Evolutionary conservation across 1,140 invertebrate genomes (phyloP), one percentile per base, ranked within the genome.

Genomic region (Araneus ventricosus): DNA sequence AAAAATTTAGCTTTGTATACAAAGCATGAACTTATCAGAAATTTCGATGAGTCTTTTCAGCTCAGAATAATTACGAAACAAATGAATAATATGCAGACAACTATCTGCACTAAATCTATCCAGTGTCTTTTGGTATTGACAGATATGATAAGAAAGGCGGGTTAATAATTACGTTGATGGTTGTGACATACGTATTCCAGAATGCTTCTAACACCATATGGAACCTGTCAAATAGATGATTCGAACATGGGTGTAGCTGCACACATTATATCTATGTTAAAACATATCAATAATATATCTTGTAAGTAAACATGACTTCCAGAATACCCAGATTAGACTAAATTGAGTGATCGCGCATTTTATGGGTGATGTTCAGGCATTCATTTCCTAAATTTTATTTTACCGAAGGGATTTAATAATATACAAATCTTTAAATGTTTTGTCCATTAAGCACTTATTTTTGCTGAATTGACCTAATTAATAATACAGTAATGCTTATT

Each of bases 81-180:
- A 20, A 37, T 22, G 34, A 3, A 75, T 34, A 34, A 37, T 3
- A 37, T 37, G 14, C 17, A 75, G 2, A 34, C 34, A 75, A 34
- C 34, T 37, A 4, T 17, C 4, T 37, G 70, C 20, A 75, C 4
- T 34, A 37, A 20, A 75, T 5, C 34, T 22, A 6, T 75, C 14
- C 30, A 6, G 27, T 67, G 34, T 75, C 30, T 17, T 34, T 75
- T 75, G 34, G 8, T 75, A 75, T 75, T 75, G 70, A 37, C 70
- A 75, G 14, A 75, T 37, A 30, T 75, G 70, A 75, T 75, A 75
- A 37, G 70, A 75, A 75, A 75, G 70, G 70, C 70, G 37, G 70
- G 70, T 75, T 37, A 75, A 75, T 75, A 75, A 75, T 75, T 75
- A 75, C 17, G 70, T 34, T 30, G 30, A 34, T 37, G 70, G 4